A percentile compares a stretch with the other conserved stretches of the same genome.
Conservation (phyloP, 1,140 invertebrate species). For the Platyscapa corneri region DNA sequence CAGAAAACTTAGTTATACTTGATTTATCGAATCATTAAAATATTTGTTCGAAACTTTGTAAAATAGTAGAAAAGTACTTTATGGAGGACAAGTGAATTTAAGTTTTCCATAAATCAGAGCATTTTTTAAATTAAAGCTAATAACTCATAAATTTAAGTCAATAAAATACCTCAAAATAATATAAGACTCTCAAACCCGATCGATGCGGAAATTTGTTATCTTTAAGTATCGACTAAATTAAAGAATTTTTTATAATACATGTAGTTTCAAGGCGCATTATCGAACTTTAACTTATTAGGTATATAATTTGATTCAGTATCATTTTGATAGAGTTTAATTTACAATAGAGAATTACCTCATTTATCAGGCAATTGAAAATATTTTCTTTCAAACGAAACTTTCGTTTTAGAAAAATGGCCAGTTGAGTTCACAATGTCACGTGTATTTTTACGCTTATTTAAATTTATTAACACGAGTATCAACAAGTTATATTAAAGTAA, state of each 20-base stretch:
- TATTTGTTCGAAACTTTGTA: neutral
- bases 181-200: neutral
- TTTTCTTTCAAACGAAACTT: neutral
- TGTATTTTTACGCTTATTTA: neutral
- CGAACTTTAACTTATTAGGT: neutral
- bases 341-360: neutral
- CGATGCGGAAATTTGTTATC: neutral
- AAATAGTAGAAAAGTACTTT: neutral
- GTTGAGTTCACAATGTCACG: neutral
- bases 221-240: neutral
- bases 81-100: neutral
- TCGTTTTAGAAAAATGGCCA: neutral
- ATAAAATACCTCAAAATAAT: neutral
- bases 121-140: neutral
- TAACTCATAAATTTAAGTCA: neutral
- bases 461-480: neutral
- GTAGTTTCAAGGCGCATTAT: neutral
- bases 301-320: neutral
- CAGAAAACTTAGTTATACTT: neutral
- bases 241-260: neutral
- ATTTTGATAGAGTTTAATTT: neutral
- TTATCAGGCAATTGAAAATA: neutral
- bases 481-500: neutral
- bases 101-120: neutral
- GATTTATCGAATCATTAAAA: neutral